These are phyloP conservation scores for Drosophila nigricruria DNA, from an alignment of 2,888 invertebrate genomes.

Conservation along the genomic window DNA sequence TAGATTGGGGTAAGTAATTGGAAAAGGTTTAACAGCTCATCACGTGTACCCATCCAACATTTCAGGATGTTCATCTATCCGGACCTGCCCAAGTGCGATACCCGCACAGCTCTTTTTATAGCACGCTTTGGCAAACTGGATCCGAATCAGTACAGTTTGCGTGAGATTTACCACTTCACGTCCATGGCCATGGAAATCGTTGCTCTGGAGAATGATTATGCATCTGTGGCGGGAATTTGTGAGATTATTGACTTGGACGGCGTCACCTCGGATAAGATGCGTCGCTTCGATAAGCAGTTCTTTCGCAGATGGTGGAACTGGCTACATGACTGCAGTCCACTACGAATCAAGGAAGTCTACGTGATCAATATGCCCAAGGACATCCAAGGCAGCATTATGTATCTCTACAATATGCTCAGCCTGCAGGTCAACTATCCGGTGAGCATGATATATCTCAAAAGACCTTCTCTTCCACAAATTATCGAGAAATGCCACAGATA, in stretches of 20 bases:
- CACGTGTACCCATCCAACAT: too few species aligned
- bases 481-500: slow-evolving; percentile 46
- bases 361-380: slow-evolving; percentile 79
- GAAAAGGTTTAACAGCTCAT: background rate
- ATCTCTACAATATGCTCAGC: slow-evolving; percentile 66
- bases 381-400: slow-evolving; percentile 64
- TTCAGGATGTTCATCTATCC: slow-evolving; percentile 68
- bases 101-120: slow-evolving; percentile 73
- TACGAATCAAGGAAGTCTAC: slow-evolving; percentile 71
- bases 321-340: slow-evolving; percentile 72
- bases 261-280: slow-evolving; percentile 65
- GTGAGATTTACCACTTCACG: slow-evolving; percentile 74
- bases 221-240: slow-evolving; percentile 77
- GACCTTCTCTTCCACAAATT: background rate
- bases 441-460: background rate
- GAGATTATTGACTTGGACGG: slow-evolving; percentile 76
- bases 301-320: slow-evolving; percentile 78
- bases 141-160: slow-evolving; percentile 68
- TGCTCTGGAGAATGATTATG: slow-evolving; percentile 79
- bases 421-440: slow-evolving; percentile 71
- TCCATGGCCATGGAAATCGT: slow-evolving; percentile 80
- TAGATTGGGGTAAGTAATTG: slow-evolving; percentile 70
- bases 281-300: slow-evolving; percentile 66
- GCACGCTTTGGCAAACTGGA: slow-evolving; percentile 77
- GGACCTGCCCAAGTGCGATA: slow-evolving; percentile 75